These are phyloP conservation scores for Prunella himalayana DNA, from an alignment of 2,113 vertebrate genomes.

Conservation along the genomic window DNA sequence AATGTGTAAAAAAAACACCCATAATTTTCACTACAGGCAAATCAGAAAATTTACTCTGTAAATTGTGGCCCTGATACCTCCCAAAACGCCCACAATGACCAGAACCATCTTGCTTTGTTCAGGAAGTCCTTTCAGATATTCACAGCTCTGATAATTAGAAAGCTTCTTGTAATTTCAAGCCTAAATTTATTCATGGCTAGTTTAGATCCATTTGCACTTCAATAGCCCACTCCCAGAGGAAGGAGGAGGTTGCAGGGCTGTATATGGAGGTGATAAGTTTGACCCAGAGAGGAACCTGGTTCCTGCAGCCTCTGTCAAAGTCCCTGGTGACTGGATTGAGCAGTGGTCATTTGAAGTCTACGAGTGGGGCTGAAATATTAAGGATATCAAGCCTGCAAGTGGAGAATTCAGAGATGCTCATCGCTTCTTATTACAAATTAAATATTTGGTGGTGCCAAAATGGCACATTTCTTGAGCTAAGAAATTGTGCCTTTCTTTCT, in stretches of 20 bases:
- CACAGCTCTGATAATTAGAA: slow-evolving; percentile 32
- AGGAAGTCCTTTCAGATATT: background rate
- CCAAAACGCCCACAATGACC: background rate
- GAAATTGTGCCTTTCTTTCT: background rate
- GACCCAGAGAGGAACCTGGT: background rate
- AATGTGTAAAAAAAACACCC: background rate
- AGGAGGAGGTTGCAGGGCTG: background rate
- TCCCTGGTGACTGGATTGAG: background rate
- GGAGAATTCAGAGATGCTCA: background rate
- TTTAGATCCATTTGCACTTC: slow-evolving; percentile 36
- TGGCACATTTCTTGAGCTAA: background rate
- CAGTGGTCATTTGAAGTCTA: background rate
- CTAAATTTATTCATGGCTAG: slow-evolving; percentile 47
- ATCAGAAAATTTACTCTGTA: background rate
- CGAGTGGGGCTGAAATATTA: background rate
- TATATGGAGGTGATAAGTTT: slow-evolving; percentile 3
- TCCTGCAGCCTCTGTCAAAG: background rate
- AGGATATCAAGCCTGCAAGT: background rate
- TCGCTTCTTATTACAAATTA: background rate
- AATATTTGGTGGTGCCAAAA: background rate
- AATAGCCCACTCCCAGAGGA: slow-evolving; percentile 16
- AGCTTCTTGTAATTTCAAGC: slow-evolving; percentile 12
- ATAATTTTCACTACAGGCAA: background rate
- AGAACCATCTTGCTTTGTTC: background rate
- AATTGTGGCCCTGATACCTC: background rate